Evolutionary conservation across 2,113 vertebrate genomes (phyloP).

Genomic region (Pipa parva): DNA sequence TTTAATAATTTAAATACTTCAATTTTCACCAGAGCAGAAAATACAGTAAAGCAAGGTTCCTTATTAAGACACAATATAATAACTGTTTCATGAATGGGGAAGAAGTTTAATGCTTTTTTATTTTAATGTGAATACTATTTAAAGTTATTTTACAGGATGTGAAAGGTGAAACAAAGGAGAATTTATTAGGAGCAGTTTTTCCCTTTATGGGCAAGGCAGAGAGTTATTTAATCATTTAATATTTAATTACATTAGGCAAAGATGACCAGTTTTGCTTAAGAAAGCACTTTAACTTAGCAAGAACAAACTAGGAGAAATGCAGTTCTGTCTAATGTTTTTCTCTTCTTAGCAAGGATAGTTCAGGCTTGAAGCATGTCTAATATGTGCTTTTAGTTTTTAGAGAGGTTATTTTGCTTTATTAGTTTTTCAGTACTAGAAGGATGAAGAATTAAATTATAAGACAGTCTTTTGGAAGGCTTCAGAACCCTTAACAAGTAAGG

Average conservation of each 20-base stretch:
- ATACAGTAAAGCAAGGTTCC: neutral
- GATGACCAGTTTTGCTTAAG: constrained; percentile 29
- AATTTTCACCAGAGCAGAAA: neutral
- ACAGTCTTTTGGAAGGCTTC: no score
- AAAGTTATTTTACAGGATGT: neutral
- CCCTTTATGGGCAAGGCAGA: constrained; percentile 50
- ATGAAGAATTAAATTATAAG: no score
- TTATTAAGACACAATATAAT: no score
- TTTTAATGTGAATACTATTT: no score
- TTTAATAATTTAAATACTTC: constrained; percentile 24
- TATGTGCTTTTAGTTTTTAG: no score
- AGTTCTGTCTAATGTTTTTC: neutral
- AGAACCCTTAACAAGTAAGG: no score
- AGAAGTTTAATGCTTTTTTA: no score
- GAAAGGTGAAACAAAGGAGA: neutral
- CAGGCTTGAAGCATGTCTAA: no score
- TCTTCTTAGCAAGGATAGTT: neutral
- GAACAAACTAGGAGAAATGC: neutral
- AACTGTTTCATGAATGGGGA: no score
- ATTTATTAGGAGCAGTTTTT: constrained; percentile 54
- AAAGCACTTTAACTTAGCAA: constrained; percentile 25
- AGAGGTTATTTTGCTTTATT: no score
- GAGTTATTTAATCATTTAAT: constrained; percentile 50
- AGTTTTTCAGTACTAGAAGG: no score
- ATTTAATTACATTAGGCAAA: constrained; percentile 48